Evolutionary conservation across 2,888 invertebrate species (phyloP).

Genomic region (Epinotia brunnichana): DNA sequence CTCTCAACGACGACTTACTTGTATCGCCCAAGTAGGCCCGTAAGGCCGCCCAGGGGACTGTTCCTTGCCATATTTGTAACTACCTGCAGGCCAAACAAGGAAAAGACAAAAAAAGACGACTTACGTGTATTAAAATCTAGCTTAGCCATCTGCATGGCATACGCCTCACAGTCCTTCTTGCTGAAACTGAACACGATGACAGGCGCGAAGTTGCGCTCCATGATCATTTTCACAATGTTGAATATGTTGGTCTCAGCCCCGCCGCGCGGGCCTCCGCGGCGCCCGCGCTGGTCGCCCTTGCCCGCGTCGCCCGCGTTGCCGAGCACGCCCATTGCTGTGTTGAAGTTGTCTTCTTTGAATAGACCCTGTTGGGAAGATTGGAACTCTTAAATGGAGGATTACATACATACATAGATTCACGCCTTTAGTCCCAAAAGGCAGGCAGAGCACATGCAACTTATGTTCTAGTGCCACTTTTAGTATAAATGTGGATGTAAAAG

Average conservation of each 20-base stretch:
- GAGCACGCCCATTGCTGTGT: conserved; percentile 97
- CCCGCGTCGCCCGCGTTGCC: conserved; percentile 92
- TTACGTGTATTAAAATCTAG: conserved; percentile 96
- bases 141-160: conserved; percentile 98
- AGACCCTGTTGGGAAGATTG: conserved; percentile 85
- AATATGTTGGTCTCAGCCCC: conserved; percentile 92
- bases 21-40: too few species aligned
- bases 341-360: conserved; percentile 99
- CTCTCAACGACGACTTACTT: too few species aligned
- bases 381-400: neutral
- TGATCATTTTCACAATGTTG: conserved; percentile 99
- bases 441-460: too few species aligned
- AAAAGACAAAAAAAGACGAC: conserved; percentile 48
- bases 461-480: too few species aligned
- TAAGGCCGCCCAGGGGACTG: too few species aligned
- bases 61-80: too few species aligned
- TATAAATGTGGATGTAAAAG: too few species aligned
- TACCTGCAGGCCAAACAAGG: too few species aligned
- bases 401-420: too few species aligned
- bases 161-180: conserved; percentile 98
- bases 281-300: conserved; percentile 91
- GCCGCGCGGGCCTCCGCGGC: conserved; percentile 88
- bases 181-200: conserved; percentile 99
- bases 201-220: conserved; percentile 98
- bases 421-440: too few species aligned